phyloP scores from a whole-genome alignment of 2,797 vertebrate genomes.

The Phrynocephalus guinanensis region DNA sequence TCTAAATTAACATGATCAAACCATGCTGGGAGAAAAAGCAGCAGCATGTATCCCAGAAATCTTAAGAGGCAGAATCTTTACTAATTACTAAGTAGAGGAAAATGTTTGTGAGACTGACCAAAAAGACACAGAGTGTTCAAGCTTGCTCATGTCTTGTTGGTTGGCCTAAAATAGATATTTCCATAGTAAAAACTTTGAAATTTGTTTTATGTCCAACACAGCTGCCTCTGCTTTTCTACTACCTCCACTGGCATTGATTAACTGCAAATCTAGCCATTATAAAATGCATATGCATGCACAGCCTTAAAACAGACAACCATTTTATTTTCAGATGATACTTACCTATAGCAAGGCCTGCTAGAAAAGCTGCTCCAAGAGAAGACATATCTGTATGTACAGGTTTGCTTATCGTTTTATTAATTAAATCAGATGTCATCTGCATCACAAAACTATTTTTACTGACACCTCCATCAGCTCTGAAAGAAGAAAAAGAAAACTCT shows the following conservation, averaged over 20 bases:
- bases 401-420: slow-evolving; percentile 84
- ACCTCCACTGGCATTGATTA: neutral
- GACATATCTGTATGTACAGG: slow-evolving; percentile 88
- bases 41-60: neutral
- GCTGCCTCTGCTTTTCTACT: neutral
- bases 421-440: slow-evolving; percentile 96
- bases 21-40: neutral
- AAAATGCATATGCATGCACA: neutral
- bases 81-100: neutral
- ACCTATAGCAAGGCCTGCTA: slow-evolving; percentile 93
- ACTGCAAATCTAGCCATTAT: neutral
- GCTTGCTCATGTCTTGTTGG: no score
- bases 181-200: no score
- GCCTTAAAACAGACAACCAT: neutral
- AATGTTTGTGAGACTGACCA: no score
- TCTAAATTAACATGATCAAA: neutral
- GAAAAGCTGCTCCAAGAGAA: slow-evolving; percentile 90
- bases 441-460: slow-evolving; percentile 92
- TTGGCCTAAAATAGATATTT: no score
- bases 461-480: slow-evolving; percentile 93
- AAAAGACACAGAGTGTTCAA: no score
- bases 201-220: no score
- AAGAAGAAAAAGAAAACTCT: slow-evolving; percentile 35
- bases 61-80: neutral
- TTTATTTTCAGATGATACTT: slow-evolving; percentile 58